Percentiles rank a stretch among this genome's conserved stretches.
These are phyloP conservation scores for Griposia aprilina DNA, from an alignment of 2,888 invertebrate genomes.

Conservation along the genomic window DNA sequence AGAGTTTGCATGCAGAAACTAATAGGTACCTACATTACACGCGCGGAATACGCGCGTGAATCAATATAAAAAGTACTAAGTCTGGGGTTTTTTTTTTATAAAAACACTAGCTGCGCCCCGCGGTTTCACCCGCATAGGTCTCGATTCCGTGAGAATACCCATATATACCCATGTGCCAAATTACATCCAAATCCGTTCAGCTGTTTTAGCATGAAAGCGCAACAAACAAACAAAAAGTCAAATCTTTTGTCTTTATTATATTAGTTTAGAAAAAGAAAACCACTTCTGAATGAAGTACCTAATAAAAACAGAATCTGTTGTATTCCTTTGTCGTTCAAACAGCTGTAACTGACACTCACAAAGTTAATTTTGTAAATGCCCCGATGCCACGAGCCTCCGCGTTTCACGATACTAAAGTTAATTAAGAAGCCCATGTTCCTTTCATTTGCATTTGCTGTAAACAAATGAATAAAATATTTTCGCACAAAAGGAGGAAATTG, in stretches of 20 bases:
- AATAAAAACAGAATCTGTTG: not conserved
- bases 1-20: not conserved
- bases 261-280: no score
- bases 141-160: no score
- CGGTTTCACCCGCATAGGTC: no score
- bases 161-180: no score
- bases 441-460: conserved; percentile 42
- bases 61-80: not conserved
- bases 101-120: no score
- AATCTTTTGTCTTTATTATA: no score
- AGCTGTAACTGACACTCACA: conserved; percentile 26
- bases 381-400: conserved; percentile 13
- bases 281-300: no score
- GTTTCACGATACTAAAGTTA: conserved; percentile 25
- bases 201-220: no score
- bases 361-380: conserved; percentile 39
- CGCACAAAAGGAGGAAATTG: not conserved
- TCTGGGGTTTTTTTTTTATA: not conserved
- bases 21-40: not conserved
- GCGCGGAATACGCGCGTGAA: not conserved
- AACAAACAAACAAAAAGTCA: no score
- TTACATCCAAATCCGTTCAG: no score
- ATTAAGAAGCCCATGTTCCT: conserved; percentile 25
- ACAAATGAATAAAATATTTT: conserved; percentile 40
- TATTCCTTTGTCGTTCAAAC: not conserved